Evolutionary conservation across 2,888 invertebrate species (phyloP), one percentile per base, ranked within the genome.

Genomic region (Scaptomyza parva): DNA sequence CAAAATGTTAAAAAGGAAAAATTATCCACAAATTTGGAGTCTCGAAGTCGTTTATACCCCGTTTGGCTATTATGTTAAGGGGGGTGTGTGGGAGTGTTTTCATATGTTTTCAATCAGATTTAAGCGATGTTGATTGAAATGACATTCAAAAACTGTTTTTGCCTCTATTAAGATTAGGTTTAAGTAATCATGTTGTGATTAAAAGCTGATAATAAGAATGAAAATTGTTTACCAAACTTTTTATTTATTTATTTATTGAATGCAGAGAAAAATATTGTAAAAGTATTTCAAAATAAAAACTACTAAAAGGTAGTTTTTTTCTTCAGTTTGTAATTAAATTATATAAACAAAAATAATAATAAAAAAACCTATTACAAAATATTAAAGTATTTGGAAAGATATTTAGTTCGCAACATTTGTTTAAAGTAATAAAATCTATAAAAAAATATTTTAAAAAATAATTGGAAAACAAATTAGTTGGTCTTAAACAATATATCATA

Each of bases 1-100:
- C 79, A 75, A 66, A 61, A 66, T 58, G 37, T 55, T 37, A 62
- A 64, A 78, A 78, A 41, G 48, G n/a, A n/a, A 53, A 71, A 74
- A 61, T 37, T 37, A 37, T 35, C 50, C 39, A 35, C 8, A 14
- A 39, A 40, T 22, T 17, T 6, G 41, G 60, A 43, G 33, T 70
- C 62, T 51, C 54, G 50, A 40, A 57, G 40, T 41, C 33, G 41
- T 37, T 51, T 22, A 58, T 60, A 57, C 74, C 59, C 62, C 62
- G 28, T 47, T 47, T 68, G 48, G 47, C 39, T 26, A 17, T 14
- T 26, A 45, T 14, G 6, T 4, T 24, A 9, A 22, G 39, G 33
- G 39, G 17, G 9, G 22, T 50, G 75, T 69, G 51, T 28, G 7
- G 8, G 37, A 14, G n/a, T 18, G 26, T 41, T 20, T 26, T 5